Evolutionary conservation across 2,113 vertebrate species (phyloP).

Genomic region (Grallaria varia): DNA sequence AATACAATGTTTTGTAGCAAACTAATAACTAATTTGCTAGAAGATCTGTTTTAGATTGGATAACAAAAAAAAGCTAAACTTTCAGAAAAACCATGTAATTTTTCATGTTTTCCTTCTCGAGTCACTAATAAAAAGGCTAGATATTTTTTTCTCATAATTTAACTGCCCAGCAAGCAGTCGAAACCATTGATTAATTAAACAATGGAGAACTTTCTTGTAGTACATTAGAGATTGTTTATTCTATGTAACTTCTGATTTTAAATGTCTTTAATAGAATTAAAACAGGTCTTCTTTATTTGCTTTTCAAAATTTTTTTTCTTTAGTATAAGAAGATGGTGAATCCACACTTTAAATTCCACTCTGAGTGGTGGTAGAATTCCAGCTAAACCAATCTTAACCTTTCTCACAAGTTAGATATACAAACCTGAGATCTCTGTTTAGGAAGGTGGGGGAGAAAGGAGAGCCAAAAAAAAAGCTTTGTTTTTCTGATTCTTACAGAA

Average conservation of each 20-base stretch:
- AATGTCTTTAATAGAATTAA: not conserved
- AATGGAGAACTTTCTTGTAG: not conserved
- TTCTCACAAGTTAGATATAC: not conserved
- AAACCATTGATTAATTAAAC: not conserved
- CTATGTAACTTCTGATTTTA: not conserved
- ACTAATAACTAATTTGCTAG: not conserved
- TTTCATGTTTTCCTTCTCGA: not conserved
- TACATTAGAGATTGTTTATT: not conserved
- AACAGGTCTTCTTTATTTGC: not conserved
- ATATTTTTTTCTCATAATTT: not conserved
- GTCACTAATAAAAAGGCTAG: not conserved
- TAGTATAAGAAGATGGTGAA: not conserved
- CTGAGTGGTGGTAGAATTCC: slow-evolving; percentile 21
- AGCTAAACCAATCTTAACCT: not conserved
- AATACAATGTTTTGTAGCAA: not conserved
- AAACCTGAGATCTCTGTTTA: not conserved
- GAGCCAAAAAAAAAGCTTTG: not conserved
- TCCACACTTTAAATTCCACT: slow-evolving; percentile 61
- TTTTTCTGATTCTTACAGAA: not conserved
- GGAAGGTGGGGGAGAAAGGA: not conserved
- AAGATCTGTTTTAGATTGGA: not conserved
- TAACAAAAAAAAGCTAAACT: not conserved
- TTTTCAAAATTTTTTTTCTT: not conserved
- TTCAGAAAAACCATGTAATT: not conserved
- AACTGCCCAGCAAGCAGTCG: not conserved